Evolutionary conservation across 2,888 invertebrate species (phyloP), one percentile per base, ranked within the genome.

Genomic region (Molorchus minor): DNA sequence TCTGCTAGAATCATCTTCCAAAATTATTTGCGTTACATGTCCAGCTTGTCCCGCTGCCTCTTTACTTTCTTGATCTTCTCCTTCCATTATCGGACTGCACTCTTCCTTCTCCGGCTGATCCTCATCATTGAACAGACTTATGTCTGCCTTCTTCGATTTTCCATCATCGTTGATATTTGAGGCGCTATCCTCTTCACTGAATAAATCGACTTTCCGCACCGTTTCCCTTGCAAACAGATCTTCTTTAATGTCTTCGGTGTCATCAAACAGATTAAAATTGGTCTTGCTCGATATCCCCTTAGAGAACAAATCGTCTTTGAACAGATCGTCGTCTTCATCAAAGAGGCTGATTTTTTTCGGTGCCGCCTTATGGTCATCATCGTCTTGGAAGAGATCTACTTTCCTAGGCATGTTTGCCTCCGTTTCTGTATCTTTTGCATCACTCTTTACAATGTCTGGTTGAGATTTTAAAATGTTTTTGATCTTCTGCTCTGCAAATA

Each of bases 261-360:
- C 71, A 62, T 73, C 73, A 52, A 77, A 76, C 15, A 75, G 59
- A 41, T 67, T 69, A 0, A 73, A 71, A 19, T 69, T 65, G 15
- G 67, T 66, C 51, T 72, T 73, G 36, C 71, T 74, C 7, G 69
- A 53, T 19, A 68, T 65, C 43, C 67, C 68, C 47, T 67, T 70
- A 1, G 73, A 65, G 67, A 81, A 80, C 35, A 81, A 67, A 69
- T 80, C 79, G 47, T 77, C 77, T 49, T 74, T 73, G 59, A 79
- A 79, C 15, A 76, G 49, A 61, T 74, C 73, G 43, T 72, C 72
- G 17, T 71, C 70, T 41, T 69, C 63, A 17, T 67, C 63, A 35
- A 71, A 67, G 1, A 71, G 59, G 10, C 58, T 64, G 21, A 60
- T 61, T 54, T 40, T 58, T 25, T 25, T 38, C 20, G 33, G 36